Conservation (phyloP, 92 coral and sea anemone genomes). For the Muricea muricata region DNA sequence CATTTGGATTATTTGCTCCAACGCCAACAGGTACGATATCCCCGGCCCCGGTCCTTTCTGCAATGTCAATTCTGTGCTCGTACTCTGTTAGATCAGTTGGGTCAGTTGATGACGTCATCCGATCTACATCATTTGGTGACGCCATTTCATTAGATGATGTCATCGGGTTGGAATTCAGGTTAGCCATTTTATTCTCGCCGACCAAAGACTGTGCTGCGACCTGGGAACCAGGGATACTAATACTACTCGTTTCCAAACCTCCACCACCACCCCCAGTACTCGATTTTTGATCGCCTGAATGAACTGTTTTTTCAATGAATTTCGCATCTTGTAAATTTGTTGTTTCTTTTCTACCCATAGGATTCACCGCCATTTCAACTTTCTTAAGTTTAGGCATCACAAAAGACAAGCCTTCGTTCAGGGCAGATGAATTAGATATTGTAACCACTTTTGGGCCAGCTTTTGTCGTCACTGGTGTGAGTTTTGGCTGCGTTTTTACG, state of each 20-base stretch:
- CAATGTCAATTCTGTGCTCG: neutral
- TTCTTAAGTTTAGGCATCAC: constrained; percentile 7
- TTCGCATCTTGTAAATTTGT: neutral
- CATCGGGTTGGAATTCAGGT: neutral
- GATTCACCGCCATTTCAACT: neutral
- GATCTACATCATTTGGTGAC: neutral
- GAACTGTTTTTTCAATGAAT: neutral
- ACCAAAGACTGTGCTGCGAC: neutral
- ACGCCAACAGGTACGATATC: constrained; percentile 18
- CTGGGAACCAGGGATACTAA: neutral
- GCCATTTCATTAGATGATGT: neutral
- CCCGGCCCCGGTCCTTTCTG: constrained; percentile 4
- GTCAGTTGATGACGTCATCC: constrained; percentile 2
- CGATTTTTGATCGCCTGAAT: neutral
- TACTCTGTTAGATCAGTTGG: neutral
- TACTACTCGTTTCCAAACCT: neutral
- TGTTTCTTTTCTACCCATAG: neutral
- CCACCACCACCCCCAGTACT: neutral
- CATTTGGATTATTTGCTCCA: neutral
- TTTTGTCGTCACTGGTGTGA: neutral
- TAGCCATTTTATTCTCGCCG: neutral
- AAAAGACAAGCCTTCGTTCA: neutral
- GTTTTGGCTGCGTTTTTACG: neutral
- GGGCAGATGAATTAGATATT: neutral
- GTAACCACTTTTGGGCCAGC: neutral